These are phyloP conservation scores for Calonectris borealis DNA, from an alignment of 2,113 vertebrate genomes.

Conservation along the genomic window DNA sequence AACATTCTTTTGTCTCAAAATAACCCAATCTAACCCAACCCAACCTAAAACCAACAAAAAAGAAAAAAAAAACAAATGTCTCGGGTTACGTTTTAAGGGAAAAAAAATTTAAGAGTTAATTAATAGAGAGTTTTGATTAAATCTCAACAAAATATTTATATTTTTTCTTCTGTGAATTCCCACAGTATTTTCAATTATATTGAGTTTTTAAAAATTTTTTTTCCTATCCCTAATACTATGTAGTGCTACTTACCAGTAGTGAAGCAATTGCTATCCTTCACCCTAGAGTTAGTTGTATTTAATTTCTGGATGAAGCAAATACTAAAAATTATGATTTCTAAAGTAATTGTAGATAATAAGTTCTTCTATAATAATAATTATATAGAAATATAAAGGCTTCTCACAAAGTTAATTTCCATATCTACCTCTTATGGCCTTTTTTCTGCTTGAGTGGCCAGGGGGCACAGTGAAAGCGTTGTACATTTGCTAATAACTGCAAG, in stretches of 20 bases:
- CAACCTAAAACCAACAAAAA: not conserved
- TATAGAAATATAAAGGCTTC: not conserved
- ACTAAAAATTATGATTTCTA: not conserved
- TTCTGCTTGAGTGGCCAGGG: not conserved
- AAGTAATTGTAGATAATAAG: not conserved
- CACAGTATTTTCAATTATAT: not conserved
- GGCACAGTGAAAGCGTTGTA: not conserved
- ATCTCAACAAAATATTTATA: not conserved
- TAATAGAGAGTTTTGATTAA: not conserved
- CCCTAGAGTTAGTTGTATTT: not conserved
- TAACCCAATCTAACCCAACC: not conserved
- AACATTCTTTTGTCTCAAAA: not conserved
- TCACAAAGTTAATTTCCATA: not conserved
- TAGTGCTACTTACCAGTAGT: not conserved
- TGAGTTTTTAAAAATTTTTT: not conserved
- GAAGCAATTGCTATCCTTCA: not conserved
- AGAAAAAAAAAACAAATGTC: fast-evolving
- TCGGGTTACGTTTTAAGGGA: not conserved
- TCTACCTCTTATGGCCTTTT: not conserved
- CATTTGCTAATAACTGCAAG: not conserved
- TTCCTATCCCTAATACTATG: not conserved
- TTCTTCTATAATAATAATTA: not conserved
- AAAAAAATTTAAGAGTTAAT: not conserved
- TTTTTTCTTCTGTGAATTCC: not conserved
- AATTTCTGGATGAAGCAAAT: not conserved